Base-by-base conservation (phyloP, 2,797 vertebrate genomes). In the Lithobates pipiens region DNA sequence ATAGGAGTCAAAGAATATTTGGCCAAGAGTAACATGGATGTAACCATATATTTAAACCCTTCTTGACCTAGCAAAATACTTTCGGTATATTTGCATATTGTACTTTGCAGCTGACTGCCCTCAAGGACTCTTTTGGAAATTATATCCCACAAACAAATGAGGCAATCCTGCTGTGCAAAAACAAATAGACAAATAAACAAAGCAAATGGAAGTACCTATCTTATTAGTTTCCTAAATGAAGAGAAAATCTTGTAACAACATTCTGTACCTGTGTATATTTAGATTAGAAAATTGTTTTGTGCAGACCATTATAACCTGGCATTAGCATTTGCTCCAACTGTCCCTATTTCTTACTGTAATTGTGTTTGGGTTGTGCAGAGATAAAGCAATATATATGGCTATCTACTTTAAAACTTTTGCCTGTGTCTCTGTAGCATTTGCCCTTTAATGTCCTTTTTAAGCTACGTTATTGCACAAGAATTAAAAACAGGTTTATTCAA, bases 211-310 rank as follows among this genome's bases (percentile, higher is more conserved):
- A 87, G 81, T 80, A 87, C 81, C 86, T 83, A 83, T 84, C 86
- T 83, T 87, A 87, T 87, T 87, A 87, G 81, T 70, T 87, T 87
- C 54, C 81, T 87, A 87, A 87, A 84, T 87, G 86, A 87, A 87
- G 75, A 76, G 86, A 76, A 84, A 87, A 72, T 70, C 81, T 87
- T 83, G 81, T 87, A 84, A 75, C 81, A 83, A 84, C 81, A 80
- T 84, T 83, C 76, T 80, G 86, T 87, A 87, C 86, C 86, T 84
- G 81, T 70, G 86, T 87, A 83, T 76, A 84, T 87, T 87, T 87
- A 87, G 86, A 87, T 87, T 87, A 70, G 81, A 39, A 87, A 87
- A 84, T 87, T 87, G 86, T 87, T 87, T 69, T 75, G 81, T 36
- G 74, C 70, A 87, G 76, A 87, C 83, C 76, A 83, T 83, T 87